Base-by-base conservation (phyloP, 2,888 invertebrate species). In the Hartigia nigra region DNA sequence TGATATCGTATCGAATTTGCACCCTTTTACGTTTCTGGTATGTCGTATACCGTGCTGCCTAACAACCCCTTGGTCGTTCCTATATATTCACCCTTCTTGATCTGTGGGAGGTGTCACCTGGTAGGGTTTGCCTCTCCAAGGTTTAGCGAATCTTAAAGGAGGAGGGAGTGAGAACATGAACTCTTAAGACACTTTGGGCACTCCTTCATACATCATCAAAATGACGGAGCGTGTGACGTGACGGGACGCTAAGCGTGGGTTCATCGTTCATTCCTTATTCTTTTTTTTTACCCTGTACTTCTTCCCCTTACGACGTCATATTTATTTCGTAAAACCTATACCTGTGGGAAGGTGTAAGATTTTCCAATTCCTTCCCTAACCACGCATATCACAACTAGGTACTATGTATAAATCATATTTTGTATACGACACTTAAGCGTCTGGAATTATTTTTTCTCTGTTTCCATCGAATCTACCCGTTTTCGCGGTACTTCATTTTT, bases 221-320 rank as follows among this genome's bases (percentile, higher is more conserved):
- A 84, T 83, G 82, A 83, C 85, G 80, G 81, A 78, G 81, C 80
- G 78, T 77, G 81, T 78, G 81, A 85, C 79, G 78, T 80, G 80
- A 77, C 72, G 79, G 55, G 77, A 78, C 78, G 70, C 75, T 78
- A 70, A 78, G 78, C 77, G 69, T 12, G 76, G 81, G 80, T 23
- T 82, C 80, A 82, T 85, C 84, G 82, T 84, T 84, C 85, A 82
- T 85, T 81, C 83, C 80, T 80, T 82, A 78, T 80, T 78, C 77
- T 78, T 79, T 80, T 84, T 80, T 32, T 72, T 31, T 31, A 31
- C 31, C n/a, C 32, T 39, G 34, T n/a, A 32, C 55, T n/a, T 36
- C 70, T 31, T 23, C 69, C 74, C 74, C 39, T 70, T 69, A 37
- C 79, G 34, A 72, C 72, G 72, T 32, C 72, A 55, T 55, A 55